A percentile compares a stretch with the other conserved stretches of the same genome.
Evolutionary conservation across 2,113 vertebrate genomes (phyloP).

Genomic region (Ciconia stormi): DNA sequence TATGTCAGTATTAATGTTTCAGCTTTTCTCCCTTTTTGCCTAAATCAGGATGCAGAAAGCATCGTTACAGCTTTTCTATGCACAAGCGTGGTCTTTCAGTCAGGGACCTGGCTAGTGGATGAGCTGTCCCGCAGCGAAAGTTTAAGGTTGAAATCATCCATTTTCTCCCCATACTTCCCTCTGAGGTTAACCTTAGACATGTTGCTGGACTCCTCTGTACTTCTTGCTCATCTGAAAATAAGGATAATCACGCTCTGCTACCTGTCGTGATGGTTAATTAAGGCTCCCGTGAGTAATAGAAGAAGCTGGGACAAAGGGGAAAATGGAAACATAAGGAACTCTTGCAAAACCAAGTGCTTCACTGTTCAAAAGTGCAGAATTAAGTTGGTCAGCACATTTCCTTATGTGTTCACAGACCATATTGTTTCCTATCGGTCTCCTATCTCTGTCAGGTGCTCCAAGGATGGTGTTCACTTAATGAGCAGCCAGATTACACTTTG

Average conservation of each 20-base stretch:
- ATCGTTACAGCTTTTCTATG: not conserved
- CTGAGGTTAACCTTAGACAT: not conserved
- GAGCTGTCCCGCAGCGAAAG: not conserved
- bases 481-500: constrained; percentile 18
- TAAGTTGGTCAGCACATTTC: not conserved
- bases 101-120: not conserved
- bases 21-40: not conserved
- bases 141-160: not conserved
- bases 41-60: not conserved
- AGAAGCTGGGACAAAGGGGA: not conserved
- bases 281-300: not conserved
- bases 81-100: not conserved
- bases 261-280: not conserved
- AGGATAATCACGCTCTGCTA: not conserved
- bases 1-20: not conserved
- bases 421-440: not conserved
- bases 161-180: not conserved
- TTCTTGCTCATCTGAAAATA: not conserved
- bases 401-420: not conserved
- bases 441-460: not conserved
- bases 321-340: not conserved
- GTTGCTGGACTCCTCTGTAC: not conserved
- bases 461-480: constrained; percentile 17
- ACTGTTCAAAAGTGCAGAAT: not conserved
- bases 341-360: not conserved